A percentile compares a stretch with the other conserved stretches of the same genome.
Evolutionary conservation across 1,140 invertebrate species (phyloP).

Genomic region (Bombus huntii): DNA sequence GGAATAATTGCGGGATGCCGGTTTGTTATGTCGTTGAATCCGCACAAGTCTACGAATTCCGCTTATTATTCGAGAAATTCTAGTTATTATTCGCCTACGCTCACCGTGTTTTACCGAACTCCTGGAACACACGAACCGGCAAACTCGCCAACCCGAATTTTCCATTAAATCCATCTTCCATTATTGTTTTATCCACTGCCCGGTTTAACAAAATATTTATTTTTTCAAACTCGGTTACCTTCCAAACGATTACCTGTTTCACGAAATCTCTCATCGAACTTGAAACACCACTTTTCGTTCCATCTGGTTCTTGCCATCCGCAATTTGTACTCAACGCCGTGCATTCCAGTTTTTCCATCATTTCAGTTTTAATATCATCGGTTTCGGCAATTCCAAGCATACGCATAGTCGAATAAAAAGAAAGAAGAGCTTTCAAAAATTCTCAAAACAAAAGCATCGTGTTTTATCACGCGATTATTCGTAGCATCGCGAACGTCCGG

Average conservation of each 20-base stretch:
- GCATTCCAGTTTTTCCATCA: background rate
- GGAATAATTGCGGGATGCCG: background rate
- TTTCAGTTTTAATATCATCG: background rate
- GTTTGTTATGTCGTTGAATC: background rate
- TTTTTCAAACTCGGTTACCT: background rate
- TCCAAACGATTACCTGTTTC: background rate
- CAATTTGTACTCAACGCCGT: background rate
- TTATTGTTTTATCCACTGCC: background rate
- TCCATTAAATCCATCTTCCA: background rate
- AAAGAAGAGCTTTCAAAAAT: no score
- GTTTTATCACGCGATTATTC: no score
- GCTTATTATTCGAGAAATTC: slow-evolving; percentile 18
- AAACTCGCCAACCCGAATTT: background rate
- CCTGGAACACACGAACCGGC: no score
- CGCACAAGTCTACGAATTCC: background rate
- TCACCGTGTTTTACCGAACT: background rate
- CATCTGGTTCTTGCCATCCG: no score
- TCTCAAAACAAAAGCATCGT: no score
- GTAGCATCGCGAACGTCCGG: no score
- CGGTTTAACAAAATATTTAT: background rate
- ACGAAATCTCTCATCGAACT: background rate
- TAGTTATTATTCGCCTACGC: background rate
- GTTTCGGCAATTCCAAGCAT: background rate
- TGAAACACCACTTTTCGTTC: background rate
- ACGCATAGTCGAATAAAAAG: no score